Base-by-base conservation (phyloP, 2,888 invertebrate genomes). In the Boloria selene region DNA sequence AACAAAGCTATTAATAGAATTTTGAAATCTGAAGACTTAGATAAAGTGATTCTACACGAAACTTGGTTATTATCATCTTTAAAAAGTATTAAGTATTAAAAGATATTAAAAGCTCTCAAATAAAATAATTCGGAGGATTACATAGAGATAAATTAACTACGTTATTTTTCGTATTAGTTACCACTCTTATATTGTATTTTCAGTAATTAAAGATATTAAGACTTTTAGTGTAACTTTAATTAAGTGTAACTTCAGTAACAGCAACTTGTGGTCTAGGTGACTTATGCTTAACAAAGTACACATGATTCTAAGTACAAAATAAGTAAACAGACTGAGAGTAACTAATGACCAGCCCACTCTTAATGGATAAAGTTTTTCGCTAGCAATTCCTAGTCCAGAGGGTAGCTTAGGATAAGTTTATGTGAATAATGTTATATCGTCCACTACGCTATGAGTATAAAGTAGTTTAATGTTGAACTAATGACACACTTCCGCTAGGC, bases 291-390 rank as follows among this genome's bases (percentile, higher is more conserved):
- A 58, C 51, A 64, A 52, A 50, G 17, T n/a, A 52, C 45, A 52
- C 58, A 52, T 47, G 64, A 26, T 51, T 56, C 51, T 47, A 31
- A 58, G 64, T 64, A 60, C 47, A 26, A 64, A 61, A 63, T 66
- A 65, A 62, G 60, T 66, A 70, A 65, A 69, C 60, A 69, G 16
- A 45, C 56, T 55, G 55, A 59, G 65, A 62, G 62, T 67, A 72
- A 73, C 77, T 76, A 83, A 83, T 83, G 84, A 79, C 81, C 76
- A 38, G 72, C 68, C 69, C 74, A 71, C 70, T 78, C 81, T 80
- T 87, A 88, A 88, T 88, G 85, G 85, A 77, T 77, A 81, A 88
- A 88, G 85, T 88, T 89, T 86, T 83, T 83, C 79, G 72, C 71
- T 81, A 84, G 83, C 87, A 87, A 88, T 87, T 86, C 85, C 84